These are phyloP conservation scores for Bradypodion ventrale DNA, from an alignment of 2,797 vertebrate species.

Conservation along the genomic window DNA sequence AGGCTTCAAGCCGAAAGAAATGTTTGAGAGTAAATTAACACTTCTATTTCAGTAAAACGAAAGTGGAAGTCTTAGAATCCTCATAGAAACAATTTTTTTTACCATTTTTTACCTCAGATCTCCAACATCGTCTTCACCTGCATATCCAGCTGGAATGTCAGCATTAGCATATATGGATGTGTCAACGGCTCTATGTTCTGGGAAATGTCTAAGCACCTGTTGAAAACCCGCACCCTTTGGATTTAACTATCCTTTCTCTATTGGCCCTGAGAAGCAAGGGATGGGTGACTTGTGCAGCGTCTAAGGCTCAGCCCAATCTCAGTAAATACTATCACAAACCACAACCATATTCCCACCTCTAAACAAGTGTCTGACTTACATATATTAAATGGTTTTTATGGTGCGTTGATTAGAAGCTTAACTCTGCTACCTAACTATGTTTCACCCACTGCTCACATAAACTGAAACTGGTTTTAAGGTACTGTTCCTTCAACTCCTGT, in stretches of 20 bases:
- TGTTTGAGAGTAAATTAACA: background rate
- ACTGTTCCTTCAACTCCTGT: background rate
- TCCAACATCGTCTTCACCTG: background rate
- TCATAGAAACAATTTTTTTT: no score
- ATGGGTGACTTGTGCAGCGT: background rate
- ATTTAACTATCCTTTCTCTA: background rate
- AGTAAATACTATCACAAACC: background rate
- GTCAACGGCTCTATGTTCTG: background rate
- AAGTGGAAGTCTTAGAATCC: background rate
- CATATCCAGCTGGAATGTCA: background rate
- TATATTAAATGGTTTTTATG: background rate
- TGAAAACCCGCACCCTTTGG: background rate
- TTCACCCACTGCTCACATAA: background rate
- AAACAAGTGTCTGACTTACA: background rate
- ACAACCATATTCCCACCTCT: background rate
- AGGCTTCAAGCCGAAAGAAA: background rate
- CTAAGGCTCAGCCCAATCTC: background rate
- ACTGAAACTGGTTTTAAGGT: background rate
- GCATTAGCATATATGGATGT: background rate
- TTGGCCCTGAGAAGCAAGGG: background rate
- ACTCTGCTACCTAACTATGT: background rate
- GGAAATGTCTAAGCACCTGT: background rate
- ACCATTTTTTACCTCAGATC: no score
- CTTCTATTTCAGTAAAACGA: background rate
- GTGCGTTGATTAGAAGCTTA: background rate